Evolutionary conservation across 2,797 vertebrate genomes (phyloP), one percentile per base, ranked within the genome.

Genomic region (Diglossa cyanea): DNA sequence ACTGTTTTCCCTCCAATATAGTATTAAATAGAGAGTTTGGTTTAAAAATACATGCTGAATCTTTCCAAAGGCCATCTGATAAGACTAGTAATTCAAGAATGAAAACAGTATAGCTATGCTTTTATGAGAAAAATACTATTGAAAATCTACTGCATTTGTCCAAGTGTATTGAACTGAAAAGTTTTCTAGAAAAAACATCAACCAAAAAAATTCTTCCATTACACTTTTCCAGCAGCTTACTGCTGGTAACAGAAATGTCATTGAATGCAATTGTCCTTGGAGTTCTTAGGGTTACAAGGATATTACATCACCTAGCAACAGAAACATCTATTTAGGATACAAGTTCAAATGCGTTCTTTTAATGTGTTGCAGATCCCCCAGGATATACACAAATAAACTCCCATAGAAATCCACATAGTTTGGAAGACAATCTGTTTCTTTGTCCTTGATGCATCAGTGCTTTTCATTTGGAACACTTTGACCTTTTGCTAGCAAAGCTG

Each of bases 221-320:
- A 30, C 23, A 37, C 23, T 86, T 61, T 81, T 90, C 11, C 63
- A 84, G 26, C 17, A 75, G 28, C 40, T 88, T 76, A 18, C 30
- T 72, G 11, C 26, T 73, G 33, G 88, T 47, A 87, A 76, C 4
- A 19, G 60, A 88, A 95, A 95, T 91, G 70, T 85, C 62, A 58
- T 39, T 55, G 75, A 82, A 82, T 35, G 19, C 50, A 79, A 65
- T 90, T 15, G 30, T 93, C 86, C 90, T 96, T 92, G 84, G 65
- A 82, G 54, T 89, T 92, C 42, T 4, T 82, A 58, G 81, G 54
- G 61, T 95, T 93, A 68, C 68, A 88, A 72, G 33, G 53, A 72
- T 90, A 92, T 95, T 94, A 58, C 92, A 88, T 94, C 86, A 93
- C 93, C 65, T 94, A 96, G 89, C 88, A 96, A 93, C 88, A 93